Evolutionary conservation across 2,797 vertebrate genomes (phyloP).

Genomic region (Sebastes umbrosus): DNA sequence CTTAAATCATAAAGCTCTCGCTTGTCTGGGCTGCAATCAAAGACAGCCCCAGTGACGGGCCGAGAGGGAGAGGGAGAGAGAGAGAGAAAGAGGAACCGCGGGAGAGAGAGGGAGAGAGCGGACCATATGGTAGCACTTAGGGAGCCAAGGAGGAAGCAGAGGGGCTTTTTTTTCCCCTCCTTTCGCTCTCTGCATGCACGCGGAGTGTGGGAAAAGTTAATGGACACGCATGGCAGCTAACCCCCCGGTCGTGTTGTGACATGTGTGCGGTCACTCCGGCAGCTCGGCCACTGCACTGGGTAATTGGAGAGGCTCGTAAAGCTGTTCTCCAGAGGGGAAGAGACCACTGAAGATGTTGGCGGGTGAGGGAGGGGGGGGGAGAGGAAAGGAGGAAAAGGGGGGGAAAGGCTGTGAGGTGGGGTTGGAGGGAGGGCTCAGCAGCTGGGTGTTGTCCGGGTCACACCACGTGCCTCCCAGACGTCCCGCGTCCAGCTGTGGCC

Average conservation of each 20-base stretch:
- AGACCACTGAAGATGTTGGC: slow-evolving; percentile 62
- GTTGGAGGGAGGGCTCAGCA: slow-evolving; percentile 51
- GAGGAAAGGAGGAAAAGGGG: not conserved
- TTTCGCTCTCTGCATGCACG: slow-evolving; percentile 76
- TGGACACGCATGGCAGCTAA: slow-evolving; percentile 92
- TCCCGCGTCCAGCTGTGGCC: slow-evolving; percentile 81
- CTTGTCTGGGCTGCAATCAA: slow-evolving; percentile 90
- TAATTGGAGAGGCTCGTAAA: slow-evolving; percentile 84
- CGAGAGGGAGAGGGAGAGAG: slow-evolving; percentile 66
- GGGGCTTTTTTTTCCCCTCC: slow-evolving; percentile 71
- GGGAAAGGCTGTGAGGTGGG: slow-evolving; percentile 17
- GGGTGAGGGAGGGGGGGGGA: not conserved
- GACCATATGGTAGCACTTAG: slow-evolving; percentile 96
- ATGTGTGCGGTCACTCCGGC: slow-evolving; percentile 80
- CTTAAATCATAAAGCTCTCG: slow-evolving; percentile 91
- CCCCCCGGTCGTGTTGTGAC: slow-evolving; percentile 85
- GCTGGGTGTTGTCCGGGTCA: slow-evolving; percentile 78
- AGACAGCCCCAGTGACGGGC: slow-evolving; percentile 79
- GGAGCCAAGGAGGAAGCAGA: slow-evolving; percentile 88
- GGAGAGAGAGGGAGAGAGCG: slow-evolving; percentile 52
- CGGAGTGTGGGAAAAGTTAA: slow-evolving; percentile 96
- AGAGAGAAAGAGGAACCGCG: slow-evolving; percentile 53
- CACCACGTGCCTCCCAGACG: slow-evolving; percentile 80
- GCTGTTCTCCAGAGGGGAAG: slow-evolving; percentile 72
- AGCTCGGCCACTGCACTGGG: slow-evolving; percentile 77